These are phyloP conservation scores for Drosophila navojoa DNA, from an alignment of 1,140 invertebrate genomes.

Conservation along the genomic window DNA sequence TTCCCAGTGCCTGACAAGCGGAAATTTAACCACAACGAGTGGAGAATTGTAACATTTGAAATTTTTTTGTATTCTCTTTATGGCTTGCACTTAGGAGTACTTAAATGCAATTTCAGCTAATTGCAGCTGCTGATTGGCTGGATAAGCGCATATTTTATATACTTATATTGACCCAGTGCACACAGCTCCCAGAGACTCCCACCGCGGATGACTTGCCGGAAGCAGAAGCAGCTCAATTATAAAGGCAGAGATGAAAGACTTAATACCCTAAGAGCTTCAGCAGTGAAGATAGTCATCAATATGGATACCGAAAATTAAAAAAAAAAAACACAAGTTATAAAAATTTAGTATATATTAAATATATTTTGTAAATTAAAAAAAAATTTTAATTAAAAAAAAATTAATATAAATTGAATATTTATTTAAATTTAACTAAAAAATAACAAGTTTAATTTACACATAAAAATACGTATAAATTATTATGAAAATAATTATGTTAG, in stretches of 20 bases:
- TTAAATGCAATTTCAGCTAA: conserved; percentile 71
- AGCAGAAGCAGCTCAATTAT: conserved; percentile 21
- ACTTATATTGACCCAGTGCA: conserved; percentile 28
- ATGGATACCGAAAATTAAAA: not conserved
- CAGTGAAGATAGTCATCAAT: too few relatives aligned
- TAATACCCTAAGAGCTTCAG: not conserved
- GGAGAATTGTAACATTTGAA: conserved; percentile 47
- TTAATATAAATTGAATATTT: not conserved
- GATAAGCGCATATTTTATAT: conserved; percentile 49
- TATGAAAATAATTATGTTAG: too few relatives aligned
- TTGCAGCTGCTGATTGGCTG: conserved; percentile 58
- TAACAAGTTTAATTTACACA: too few relatives aligned
- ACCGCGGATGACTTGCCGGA: conserved; percentile 59
- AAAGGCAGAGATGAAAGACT: not conserved
- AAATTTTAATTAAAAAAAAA: too few relatives aligned
- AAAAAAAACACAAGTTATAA: too few relatives aligned
- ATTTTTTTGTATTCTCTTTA: conserved; percentile 10
- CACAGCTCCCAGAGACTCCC: conserved; percentile 7
- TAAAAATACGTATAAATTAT: too few relatives aligned
- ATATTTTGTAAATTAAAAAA: not conserved
- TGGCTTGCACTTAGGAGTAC: conserved; percentile 35
- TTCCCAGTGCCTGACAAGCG: conserved; percentile 59
- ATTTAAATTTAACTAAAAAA: too few relatives aligned
- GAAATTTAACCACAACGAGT: conserved; percentile 56
- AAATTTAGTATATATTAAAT: too few relatives aligned